These are phyloP conservation scores for Acronicta leporina DNA, from an alignment of 2,888 invertebrate species.

Conservation along the genomic window DNA sequence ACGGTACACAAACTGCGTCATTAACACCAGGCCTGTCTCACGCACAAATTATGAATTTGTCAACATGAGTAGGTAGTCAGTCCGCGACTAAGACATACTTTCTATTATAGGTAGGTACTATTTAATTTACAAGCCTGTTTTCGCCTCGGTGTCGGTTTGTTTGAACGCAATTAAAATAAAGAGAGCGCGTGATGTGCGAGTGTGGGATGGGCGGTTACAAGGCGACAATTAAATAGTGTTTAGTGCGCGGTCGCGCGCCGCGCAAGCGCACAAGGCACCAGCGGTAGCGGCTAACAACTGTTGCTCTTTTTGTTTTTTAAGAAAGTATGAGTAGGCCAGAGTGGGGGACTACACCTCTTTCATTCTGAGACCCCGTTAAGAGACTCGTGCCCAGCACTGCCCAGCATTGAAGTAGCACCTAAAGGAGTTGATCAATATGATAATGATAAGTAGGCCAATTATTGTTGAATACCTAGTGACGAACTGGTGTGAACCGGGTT, in stretches of 20 bases:
- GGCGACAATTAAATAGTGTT: constrained; percentile 68
- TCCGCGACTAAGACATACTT: not conserved
- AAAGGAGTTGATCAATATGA: too few species aligned
- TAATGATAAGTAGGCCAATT: too few species aligned
- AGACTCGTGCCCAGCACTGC: too few species aligned
- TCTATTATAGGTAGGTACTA: constrained; percentile 7
- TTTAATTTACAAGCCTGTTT: constrained; percentile 10
- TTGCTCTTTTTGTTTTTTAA: not conserved
- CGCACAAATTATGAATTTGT: not conserved
- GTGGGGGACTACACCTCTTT: too few species aligned
- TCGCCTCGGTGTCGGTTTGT: constrained; percentile 8
- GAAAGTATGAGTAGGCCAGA: not conserved
- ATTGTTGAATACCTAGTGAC: too few species aligned
- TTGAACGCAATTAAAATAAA: constrained; percentile 43
- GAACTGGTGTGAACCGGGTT: too few species aligned
- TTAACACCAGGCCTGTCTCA: constrained; percentile 14
- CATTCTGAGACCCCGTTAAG: too few species aligned
- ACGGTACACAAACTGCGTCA: constrained; percentile 23
- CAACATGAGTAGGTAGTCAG: constrained; percentile 4
- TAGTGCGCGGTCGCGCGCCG: constrained; percentile 43
- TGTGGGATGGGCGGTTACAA: constrained; percentile 16
- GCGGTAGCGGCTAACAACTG: constrained; percentile 10
- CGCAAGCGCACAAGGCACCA: not conserved
- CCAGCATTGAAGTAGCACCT: too few species aligned
- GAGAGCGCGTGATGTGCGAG: constrained; percentile 18